phyloP scores from a whole-genome alignment of 2,888 invertebrate genomes.

The Drosophila diplacantha region DNA sequence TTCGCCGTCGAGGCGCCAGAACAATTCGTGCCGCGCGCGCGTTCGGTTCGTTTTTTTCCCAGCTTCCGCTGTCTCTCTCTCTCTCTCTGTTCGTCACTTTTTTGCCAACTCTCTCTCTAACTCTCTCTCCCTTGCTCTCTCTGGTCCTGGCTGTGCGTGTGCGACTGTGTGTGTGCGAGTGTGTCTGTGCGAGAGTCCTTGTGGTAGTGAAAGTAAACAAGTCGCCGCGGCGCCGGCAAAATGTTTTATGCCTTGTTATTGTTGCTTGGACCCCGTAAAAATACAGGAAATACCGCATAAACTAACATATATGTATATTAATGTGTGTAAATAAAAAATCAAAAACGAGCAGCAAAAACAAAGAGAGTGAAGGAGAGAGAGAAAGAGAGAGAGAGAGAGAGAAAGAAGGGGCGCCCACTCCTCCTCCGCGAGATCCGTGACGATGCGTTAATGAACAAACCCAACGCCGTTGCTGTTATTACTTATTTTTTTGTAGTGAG shows the following conservation, averaged over 20 bases:
- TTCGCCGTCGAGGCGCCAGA: conserved; percentile 53
- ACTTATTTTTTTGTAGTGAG: conserved; percentile 31
- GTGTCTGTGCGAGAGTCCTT: conserved; percentile 21
- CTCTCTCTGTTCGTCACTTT: conserved; percentile 17
- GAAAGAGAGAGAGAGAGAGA: not conserved
- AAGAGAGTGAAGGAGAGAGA: not conserved
- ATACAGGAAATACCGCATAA: conserved; percentile 12
- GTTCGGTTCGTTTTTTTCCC: conserved; percentile 66
- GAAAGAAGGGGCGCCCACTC: not conserved
- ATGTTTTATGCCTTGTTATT: conserved; percentile 31
- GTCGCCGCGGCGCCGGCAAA: conserved; percentile 57
- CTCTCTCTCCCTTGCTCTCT: not conserved
- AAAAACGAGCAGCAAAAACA: not conserved
- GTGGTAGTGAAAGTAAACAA: conserved; percentile 60
- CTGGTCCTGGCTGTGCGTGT: not conserved
- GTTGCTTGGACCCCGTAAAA: conserved; percentile 20
- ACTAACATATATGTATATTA: not conserved
- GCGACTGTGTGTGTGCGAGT: not conserved
- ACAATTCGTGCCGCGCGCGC: conserved; percentile 67
- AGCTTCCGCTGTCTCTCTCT: not conserved
- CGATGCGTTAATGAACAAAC: conserved; percentile 25
- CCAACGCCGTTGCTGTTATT: conserved; percentile 12
- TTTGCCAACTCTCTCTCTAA: not conserved
- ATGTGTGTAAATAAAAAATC: conserved; percentile 1
- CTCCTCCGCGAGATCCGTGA: conserved; percentile 14